Base-by-base conservation (phyloP, 2,888 invertebrate species). In the Helleia helle region DNA sequence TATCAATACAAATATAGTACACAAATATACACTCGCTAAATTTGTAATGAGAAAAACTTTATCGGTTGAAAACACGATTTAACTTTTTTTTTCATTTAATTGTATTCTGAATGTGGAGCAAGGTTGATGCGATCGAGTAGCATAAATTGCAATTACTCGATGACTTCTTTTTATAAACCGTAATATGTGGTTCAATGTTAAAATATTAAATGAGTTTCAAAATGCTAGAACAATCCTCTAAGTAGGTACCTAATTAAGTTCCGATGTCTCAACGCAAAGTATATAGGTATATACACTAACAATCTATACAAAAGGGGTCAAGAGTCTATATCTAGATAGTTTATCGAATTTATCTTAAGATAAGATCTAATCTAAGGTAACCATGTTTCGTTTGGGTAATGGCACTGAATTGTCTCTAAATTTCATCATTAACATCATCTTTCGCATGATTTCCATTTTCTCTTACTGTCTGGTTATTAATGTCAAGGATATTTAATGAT, bases 71-170 rank as follows among this genome's bases (percentile, higher is more conserved):
- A 43, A 39, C 18, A 28, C 31, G 44, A 47, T 42, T 36, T 38
- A 37, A 43, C 39, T 38, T n/a, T 52, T 45, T 62, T 53, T 54
- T 65, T 59, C 64, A 65, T 68, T 69, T 69, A 69, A 72, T 71
- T 74, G 67, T 71, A 69, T 71, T 74, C 65, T 57, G 58, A 68
- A 77, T 73, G 67, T 74, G 46, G 77, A 71, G 68, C 76, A 76
- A 79, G 80, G 80, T 70, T 67, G 65, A 59, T 65, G 64, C 63
- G 72, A 66, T 71, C 69, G 68, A 71, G 62, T 71, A 65, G 70
- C 63, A 71, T 68, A 69, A 64, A 71, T 71, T 71, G 71, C 62
- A 62, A 60, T 58, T 40, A 36, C 18, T 39, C 15, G 30, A 30
- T 30, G 18, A 38, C 24, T 30, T 38, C 11, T 38, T 29, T 31